These are phyloP conservation scores for Acrobasis repandana DNA, from an alignment of 2,888 invertebrate species.

Conservation along the genomic window DNA sequence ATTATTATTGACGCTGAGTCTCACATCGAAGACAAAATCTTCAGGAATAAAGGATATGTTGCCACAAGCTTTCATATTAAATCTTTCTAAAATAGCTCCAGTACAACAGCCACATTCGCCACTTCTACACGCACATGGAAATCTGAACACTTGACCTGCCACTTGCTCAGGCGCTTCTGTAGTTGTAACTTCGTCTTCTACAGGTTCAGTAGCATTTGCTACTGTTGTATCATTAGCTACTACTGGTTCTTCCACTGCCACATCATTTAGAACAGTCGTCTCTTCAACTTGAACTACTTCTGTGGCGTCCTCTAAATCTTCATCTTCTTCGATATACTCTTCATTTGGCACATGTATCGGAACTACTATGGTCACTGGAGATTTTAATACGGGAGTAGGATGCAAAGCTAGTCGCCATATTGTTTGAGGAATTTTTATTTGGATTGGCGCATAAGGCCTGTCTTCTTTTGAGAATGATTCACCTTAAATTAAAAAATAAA, in stretches of 20 bases:
- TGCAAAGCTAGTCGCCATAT: constrained; percentile 66
- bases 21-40: constrained; percentile 90
- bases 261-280: constrained; percentile 32
- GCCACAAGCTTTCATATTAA: constrained; percentile 89
- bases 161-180: constrained; percentile 47
- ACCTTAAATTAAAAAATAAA: constrained; percentile 34
- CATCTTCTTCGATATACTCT: constrained; percentile 43
- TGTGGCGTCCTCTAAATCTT: constrained; percentile 43
- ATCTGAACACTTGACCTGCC: constrained; percentile 74
- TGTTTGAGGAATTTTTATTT: constrained; percentile 58
- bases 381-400: constrained; percentile 68
- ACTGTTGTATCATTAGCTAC: constrained; percentile 37
- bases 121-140: constrained; percentile 84
- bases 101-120: constrained; percentile 88
- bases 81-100: constrained; percentile 83
- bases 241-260: constrained; percentile 36
- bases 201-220: constrained; percentile 43
- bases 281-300: constrained; percentile 37
- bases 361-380: constrained; percentile 66
- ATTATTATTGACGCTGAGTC: constrained; percentile 87
- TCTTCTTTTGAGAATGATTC: constrained; percentile 47
- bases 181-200: constrained; percentile 44
- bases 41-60: constrained; percentile 91
- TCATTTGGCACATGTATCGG: constrained; percentile 68
- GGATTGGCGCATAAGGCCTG: constrained; percentile 57